These are phyloP conservation scores for Ctenopoma multispine DNA, from an alignment of 2,797 vertebrate species.

Conservation along the genomic window DNA sequence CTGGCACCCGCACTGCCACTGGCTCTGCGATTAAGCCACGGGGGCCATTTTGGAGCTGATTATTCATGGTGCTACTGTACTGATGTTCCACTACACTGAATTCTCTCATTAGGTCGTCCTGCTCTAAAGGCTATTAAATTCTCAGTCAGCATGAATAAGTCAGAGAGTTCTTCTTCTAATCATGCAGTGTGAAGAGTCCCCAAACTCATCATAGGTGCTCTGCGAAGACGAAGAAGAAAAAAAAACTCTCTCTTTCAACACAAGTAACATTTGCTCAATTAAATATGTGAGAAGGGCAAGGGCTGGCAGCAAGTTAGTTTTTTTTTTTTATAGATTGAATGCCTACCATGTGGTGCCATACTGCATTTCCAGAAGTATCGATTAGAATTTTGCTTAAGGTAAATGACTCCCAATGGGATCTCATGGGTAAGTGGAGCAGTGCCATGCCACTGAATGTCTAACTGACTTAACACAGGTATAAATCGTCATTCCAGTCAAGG, in stretches of 20 bases:
- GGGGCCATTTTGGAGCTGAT: slow-evolving; percentile 77
- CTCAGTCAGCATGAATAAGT: slow-evolving; percentile 85
- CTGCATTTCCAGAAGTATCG: slow-evolving; percentile 81
- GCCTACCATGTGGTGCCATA: slow-evolving; percentile 62
- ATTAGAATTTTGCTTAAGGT: slow-evolving; percentile 82
- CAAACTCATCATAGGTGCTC: slow-evolving; percentile 72
- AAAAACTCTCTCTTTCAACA: slow-evolving; percentile 20
- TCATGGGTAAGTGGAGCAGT: slow-evolving; percentile 77
- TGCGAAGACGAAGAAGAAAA: slow-evolving; percentile 14
- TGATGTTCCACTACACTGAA: slow-evolving; percentile 77
- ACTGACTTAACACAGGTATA: slow-evolving; percentile 82
- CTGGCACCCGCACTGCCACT: slow-evolving; percentile 62
- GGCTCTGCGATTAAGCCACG: slow-evolving; percentile 66
- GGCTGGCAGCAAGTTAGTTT: slow-evolving; percentile 51
- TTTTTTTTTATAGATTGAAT: slow-evolving; percentile 63
- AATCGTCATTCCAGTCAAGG: slow-evolving; percentile 85
- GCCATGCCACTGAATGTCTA: slow-evolving; percentile 79
- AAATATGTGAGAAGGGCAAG: slow-evolving; percentile 66
- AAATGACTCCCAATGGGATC: slow-evolving; percentile 82
- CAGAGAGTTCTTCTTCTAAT: slow-evolving; percentile 77
- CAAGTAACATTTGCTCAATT: slow-evolving; percentile 74
- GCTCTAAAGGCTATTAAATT: slow-evolving; percentile 81
- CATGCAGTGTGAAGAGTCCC: slow-evolving; percentile 67
- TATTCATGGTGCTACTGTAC: slow-evolving; percentile 77
- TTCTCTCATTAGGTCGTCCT: slow-evolving; percentile 82